Percentiles rank a stretch among this genome's conserved stretches.
Evolutionary conservation across 2,797 vertebrate genomes (phyloP).

Genomic region (Chelon auratus): DNA sequence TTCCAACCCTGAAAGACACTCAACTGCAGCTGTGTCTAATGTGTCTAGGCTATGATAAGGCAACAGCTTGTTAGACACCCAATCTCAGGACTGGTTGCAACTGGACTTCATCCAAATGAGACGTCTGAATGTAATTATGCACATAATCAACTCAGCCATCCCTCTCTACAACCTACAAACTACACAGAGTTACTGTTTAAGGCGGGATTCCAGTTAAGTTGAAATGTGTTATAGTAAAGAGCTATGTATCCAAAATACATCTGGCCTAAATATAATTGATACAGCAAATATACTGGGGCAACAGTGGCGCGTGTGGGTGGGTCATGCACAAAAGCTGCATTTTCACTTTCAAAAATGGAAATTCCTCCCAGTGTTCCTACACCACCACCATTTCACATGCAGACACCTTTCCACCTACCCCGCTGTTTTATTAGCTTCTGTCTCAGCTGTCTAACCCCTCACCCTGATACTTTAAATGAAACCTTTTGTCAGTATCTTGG

Average conservation of each 20-base stretch:
- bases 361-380: slow-evolving; percentile 33
- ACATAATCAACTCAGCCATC: slow-evolving; percentile 18
- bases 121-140: slow-evolving; percentile 14
- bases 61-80: slow-evolving; percentile 13
- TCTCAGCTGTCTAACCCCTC: slow-evolving; percentile 64
- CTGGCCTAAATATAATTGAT: neutral
- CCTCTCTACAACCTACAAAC: neutral
- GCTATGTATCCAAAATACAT: neutral
- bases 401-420: slow-evolving; percentile 53
- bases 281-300: neutral
- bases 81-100: slow-evolving; percentile 21
- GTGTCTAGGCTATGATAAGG: slow-evolving; percentile 14
- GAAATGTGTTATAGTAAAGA: neutral
- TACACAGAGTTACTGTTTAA: neutral
- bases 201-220: neutral
- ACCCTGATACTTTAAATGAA: slow-evolving; percentile 71
- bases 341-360: slow-evolving; percentile 22
- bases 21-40: slow-evolving; percentile 61
- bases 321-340: slow-evolving; percentile 11
- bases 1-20: slow-evolving; percentile 53
- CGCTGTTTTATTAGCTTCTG: slow-evolving; percentile 66
- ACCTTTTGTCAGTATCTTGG: slow-evolving; percentile 72
- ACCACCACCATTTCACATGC: slow-evolving; percentile 21
- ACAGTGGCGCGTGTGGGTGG: neutral
- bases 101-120: slow-evolving; percentile 31